These are phyloP conservation scores for Balearica regulorum DNA, from an alignment of 2,797 vertebrate genomes.

Conservation along the genomic window DNA sequence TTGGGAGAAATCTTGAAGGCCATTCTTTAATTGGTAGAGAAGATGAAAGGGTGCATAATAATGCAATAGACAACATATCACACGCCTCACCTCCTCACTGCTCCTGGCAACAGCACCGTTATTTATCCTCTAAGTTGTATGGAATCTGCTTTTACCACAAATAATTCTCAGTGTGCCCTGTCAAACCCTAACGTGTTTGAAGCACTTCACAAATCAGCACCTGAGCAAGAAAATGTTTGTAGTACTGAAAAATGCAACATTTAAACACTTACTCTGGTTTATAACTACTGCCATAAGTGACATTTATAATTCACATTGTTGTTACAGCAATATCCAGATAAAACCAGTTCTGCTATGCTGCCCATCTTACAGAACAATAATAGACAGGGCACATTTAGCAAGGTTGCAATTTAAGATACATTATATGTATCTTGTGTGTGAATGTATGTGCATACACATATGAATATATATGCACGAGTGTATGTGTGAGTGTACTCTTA, in stretches of 20 bases:
- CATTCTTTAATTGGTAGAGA: neutral
- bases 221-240: neutral
- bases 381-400: neutral
- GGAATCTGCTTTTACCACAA: neutral
- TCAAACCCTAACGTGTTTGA: neutral
- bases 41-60: neutral
- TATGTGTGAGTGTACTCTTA: fast-evolving
- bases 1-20: neutral
- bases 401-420: neutral
- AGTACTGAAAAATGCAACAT: neutral
- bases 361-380: neutral
- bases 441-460: neutral
- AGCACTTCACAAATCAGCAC: neutral
- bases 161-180: neutral
- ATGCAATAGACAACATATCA: neutral
- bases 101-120: neutral
- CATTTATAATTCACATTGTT: neutral
- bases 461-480: neutral
- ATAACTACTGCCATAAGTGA: neutral
- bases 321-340: neutral
- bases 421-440: neutral
- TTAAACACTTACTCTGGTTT: neutral
- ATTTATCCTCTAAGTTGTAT: neutral
- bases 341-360: neutral
- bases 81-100: neutral